A percentile compares a stretch with the other conserved stretches of the same genome.
Evolutionary conservation across 2,113 vertebrate species (phyloP).

Genomic region (Cyprinodon tularosa): DNA sequence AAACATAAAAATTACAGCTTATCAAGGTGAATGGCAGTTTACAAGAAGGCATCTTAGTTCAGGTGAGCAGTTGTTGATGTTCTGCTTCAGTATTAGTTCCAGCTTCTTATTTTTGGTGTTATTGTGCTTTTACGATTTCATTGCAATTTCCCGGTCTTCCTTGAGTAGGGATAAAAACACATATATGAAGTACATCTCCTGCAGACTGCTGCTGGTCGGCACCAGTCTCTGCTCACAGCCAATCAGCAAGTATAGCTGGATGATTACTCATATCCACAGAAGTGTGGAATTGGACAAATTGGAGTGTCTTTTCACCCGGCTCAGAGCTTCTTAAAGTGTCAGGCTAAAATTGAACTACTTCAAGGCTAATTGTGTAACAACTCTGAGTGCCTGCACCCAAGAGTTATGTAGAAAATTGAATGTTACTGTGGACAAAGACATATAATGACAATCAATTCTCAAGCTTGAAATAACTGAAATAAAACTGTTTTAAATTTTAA

Average conservation of each 20-base stretch:
- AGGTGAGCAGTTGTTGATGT: constrained; percentile 5
- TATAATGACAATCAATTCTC: constrained; percentile 71
- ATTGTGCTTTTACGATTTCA: background rate
- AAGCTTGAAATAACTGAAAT: constrained; percentile 27
- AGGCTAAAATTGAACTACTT: constrained; percentile 62
- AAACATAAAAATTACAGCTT: background rate
- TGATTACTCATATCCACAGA: constrained; percentile 63
- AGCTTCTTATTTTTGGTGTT: constrained; percentile 5
- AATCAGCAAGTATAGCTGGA: constrained; percentile 64
- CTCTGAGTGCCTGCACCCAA: constrained; percentile 55
- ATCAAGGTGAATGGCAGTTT: background rate
- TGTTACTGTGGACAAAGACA: constrained; percentile 67
- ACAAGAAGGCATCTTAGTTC: background rate
- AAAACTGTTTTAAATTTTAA: constrained; percentile 52
- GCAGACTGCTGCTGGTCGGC: constrained; percentile 33
- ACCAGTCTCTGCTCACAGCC: constrained; percentile 39
- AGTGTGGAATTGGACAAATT: constrained; percentile 70
- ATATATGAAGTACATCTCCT: constrained; percentile 35
- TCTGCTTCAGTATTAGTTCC: constrained; percentile 2
- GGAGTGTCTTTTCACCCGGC: constrained; percentile 57
- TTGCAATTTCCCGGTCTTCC: constrained; percentile 18
- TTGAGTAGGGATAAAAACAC: constrained; percentile 26
- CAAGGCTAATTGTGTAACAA: constrained; percentile 73
- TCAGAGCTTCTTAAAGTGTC: constrained; percentile 63
- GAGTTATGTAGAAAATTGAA: constrained; percentile 67